These are phyloP conservation scores for Hemibagrus wyckioides DNA, from an alignment of 2,113 vertebrate species.

Conservation along the genomic window DNA sequence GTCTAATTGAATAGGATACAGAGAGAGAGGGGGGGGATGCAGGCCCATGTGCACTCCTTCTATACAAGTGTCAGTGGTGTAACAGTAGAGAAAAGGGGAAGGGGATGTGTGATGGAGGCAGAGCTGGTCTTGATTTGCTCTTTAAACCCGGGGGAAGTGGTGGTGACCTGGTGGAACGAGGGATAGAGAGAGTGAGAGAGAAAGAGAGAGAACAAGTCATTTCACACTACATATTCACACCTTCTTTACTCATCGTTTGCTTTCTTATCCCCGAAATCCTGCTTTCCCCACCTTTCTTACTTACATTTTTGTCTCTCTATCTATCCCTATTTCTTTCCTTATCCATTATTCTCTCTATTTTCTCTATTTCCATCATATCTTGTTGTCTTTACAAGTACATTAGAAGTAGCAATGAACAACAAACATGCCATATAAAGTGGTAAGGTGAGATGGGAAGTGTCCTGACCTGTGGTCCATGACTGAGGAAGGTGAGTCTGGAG, in stretches of 20 bases:
- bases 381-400: background rate
- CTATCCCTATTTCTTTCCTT: background rate
- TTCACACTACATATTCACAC: slow-evolving; percentile 22
- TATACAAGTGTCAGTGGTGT: slow-evolving; percentile 50
- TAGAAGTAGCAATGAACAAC: background rate
- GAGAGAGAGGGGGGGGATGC: background rate
- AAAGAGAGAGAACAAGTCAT: slow-evolving; percentile 39
- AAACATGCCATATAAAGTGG: too few species aligned
- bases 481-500: slow-evolving; percentile 52
- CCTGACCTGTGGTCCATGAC: slow-evolving; percentile 70
- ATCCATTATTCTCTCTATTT: background rate
- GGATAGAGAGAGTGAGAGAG: slow-evolving; percentile 46
- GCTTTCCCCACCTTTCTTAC: background rate
- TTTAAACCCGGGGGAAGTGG: slow-evolving; percentile 66
- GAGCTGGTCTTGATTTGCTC: slow-evolving; percentile 72
- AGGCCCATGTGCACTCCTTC: slow-evolving; percentile 19
- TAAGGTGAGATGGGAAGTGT: background rate
- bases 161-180: slow-evolving; percentile 62
- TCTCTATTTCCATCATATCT: background rate
- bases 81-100: slow-evolving; percentile 68
- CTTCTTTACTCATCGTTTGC: background rate
- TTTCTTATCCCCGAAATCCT: background rate
- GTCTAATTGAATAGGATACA: background rate
- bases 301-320: background rate
- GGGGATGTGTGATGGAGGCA: slow-evolving; percentile 77